Evolutionary conservation across 2,113 vertebrate genomes (phyloP), one percentile per base, ranked within the genome.

Genomic region (Carassius gibelio): DNA sequence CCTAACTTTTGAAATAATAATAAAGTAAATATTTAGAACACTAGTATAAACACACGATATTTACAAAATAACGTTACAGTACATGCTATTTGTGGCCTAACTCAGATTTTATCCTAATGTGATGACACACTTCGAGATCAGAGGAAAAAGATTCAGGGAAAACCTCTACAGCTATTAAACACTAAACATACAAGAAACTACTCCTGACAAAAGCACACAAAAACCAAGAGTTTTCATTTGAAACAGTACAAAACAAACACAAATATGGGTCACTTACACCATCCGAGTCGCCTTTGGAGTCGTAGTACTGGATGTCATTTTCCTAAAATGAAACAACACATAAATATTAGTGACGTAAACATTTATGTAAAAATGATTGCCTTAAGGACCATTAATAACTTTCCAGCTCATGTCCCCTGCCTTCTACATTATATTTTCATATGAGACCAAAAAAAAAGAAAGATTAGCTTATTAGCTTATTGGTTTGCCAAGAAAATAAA

Each of bases 271-370:
- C 91, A 97, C 97, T 99, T 91, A 99, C 97, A 55, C 96, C 96
- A 93, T 98, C 97, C 0, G 97, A 97, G 66, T 98, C 97, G 0
- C 96, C 96, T 94, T 99, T 99, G 92, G 98, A 97, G 83, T 99
- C 98, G 2, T 99, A 99, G 94, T 99, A 99, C 93, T 95, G 93
- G 82, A 99, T 97, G 90, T 96, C 96, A 91, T 95, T 96, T 92
- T 97, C 97, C 98, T 99, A 95, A 90, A 89, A 89, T 78, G 57
- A 87, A 93, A 93, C 50, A 91, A 91, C 92, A 91, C 86, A 92
- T 5, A 79, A 83, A 72, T 8, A 78, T 77, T 23, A 21, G 36
- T n/a, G 45, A 52, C 5, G 26, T 59, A 9, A 36, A 21, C 8
- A 38, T 2, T 17, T 48, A 52, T 17, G 13, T 76, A 50, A 59